phyloP scores from a whole-genome alignment of 2,888 invertebrate species.

The Eilema caniola region DNA sequence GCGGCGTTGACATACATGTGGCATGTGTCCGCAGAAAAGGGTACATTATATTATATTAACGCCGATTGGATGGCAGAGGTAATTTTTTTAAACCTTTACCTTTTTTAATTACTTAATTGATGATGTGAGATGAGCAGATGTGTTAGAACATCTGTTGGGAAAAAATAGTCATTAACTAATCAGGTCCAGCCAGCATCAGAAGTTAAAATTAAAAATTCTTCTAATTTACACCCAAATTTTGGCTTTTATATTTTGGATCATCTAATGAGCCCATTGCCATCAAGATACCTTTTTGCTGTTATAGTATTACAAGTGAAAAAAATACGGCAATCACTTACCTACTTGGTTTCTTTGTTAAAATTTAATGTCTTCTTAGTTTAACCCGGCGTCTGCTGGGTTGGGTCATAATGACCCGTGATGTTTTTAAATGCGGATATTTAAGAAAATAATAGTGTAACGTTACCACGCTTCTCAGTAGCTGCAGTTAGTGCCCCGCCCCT shows the following conservation, averaged over 20 bases:
- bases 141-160: not conserved
- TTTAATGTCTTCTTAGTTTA: not conserved
- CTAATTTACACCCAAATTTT: not conserved
- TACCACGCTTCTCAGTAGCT: too few species aligned
- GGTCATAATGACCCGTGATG: too few species aligned
- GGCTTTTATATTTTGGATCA: not conserved
- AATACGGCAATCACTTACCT: not conserved
- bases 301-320: not conserved
- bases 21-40: not conserved
- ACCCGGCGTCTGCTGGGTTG: too few species aligned
- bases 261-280: not conserved
- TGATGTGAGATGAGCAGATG: not conserved
- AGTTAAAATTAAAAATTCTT: too few species aligned
- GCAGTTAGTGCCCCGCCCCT: too few species aligned
- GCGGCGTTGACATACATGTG: not conserved
- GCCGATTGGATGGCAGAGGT: not conserved
- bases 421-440: too few species aligned
- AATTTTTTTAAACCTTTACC: not conserved
- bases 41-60: not conserved
- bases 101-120: not conserved
- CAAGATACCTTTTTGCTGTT: not conserved
- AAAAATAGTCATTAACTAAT: not conserved
- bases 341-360: not conserved
- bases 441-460: too few species aligned
- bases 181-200: not conserved